Conservation (phyloP, 1,140 invertebrate genomes). For the Orchestia grillus region DNA sequence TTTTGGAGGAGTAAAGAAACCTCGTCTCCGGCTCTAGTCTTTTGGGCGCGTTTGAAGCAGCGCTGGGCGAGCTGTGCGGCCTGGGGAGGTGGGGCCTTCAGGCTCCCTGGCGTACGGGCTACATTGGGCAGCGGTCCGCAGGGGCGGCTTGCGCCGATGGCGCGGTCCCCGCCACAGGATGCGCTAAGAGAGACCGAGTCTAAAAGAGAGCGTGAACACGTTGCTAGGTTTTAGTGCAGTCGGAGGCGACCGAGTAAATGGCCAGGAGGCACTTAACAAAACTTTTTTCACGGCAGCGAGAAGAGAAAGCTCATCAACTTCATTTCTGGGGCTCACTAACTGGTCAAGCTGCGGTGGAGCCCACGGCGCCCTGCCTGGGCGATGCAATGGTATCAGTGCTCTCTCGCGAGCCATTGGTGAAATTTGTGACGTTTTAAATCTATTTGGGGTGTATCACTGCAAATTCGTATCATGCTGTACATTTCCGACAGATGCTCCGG, state of each 20-base stretch:
- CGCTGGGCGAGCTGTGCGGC: background rate
- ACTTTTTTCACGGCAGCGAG: slow-evolving; percentile 15
- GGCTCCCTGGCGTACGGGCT: background rate
- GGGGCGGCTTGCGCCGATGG: background rate
- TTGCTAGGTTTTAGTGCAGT: slow-evolving; percentile 36
- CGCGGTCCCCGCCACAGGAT: background rate
- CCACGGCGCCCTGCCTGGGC: background rate
- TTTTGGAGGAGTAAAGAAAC: slow-evolving; percentile 68
- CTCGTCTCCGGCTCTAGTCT: background rate
- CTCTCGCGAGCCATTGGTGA: background rate
- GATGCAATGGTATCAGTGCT: background rate
- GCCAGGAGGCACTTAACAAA: slow-evolving; percentile 27
- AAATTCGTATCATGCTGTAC: background rate
- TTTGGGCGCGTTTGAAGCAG: background rate
- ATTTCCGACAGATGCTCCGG: background rate
- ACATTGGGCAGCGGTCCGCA: background rate
- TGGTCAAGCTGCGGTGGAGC: background rate
- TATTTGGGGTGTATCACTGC: background rate
- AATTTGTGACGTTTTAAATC: too few relatives aligned
- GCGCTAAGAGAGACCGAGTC: slow-evolving; percentile 4
- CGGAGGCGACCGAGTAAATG: slow-evolving; percentile 33
- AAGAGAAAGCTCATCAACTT: slow-evolving; percentile 16
- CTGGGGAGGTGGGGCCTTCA: background rate
- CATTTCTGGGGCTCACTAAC: slow-evolving; percentile 13
- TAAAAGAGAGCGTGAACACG: slow-evolving; percentile 16